A percentile compares a stretch with the other conserved stretches of the same genome.
Conservation (phyloP, 2,888 invertebrate species). For the Ormyrus pomaceus region DNA sequence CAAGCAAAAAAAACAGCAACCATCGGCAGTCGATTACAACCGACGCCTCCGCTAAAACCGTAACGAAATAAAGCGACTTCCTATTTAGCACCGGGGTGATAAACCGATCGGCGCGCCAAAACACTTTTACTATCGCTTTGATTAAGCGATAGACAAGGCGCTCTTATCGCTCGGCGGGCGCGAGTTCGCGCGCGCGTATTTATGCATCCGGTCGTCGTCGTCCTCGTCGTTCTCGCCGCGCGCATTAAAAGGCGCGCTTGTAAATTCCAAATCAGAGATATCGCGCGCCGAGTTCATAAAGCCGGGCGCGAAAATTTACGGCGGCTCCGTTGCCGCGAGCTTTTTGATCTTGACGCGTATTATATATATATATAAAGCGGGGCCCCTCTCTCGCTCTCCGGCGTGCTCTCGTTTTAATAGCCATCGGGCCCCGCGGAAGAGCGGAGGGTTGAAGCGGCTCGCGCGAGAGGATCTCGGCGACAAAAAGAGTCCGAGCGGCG, state of each 20-base stretch:
- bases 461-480: constrained; percentile 5
- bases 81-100: no score
- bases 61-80: no score
- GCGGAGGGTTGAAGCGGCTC: neutral
- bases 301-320: constrained; percentile 63
- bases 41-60: no score
- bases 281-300: constrained; percentile 63
- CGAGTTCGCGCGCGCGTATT: neutral
- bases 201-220: constrained; percentile 16
- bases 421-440: constrained; percentile 8
- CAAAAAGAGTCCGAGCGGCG: constrained; percentile 21
- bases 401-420: constrained; percentile 49
- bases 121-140: no score
- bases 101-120: no score
- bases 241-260: constrained; percentile 60
- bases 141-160: no score
- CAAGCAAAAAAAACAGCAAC: no score
- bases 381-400: neutral
- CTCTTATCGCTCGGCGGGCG: neutral
- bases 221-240: neutral
- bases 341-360: constrained; percentile 61
- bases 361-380: constrained; percentile 49
- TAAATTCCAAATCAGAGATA: constrained; percentile 70
- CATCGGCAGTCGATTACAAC: no score
- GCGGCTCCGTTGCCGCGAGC: constrained; percentile 54